phyloP scores from a whole-genome alignment of 2,113 vertebrate species.

The Manacus vitellinus region DNA sequence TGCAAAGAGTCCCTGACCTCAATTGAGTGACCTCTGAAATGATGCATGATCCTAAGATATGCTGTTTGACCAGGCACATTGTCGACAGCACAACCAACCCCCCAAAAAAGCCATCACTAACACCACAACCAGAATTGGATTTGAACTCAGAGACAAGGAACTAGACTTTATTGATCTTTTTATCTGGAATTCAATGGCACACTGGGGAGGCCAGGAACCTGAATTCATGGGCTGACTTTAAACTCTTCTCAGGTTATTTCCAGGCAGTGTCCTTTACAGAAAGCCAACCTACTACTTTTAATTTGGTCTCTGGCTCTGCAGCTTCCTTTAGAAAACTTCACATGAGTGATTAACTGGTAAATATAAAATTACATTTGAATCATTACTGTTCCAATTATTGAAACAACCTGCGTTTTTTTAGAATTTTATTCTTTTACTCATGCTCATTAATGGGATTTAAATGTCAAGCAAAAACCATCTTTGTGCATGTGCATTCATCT shows the following conservation, averaged over 20 bases:
- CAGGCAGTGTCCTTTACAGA: neutral
- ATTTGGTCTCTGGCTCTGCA: neutral
- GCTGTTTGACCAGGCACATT: neutral
- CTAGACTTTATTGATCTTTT: constrained; percentile 27
- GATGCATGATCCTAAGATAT: neutral
- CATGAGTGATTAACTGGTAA: constrained; percentile 2
- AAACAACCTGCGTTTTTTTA: neutral
- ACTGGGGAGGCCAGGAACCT: neutral
- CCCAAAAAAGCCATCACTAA: neutral
- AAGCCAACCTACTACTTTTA: neutral
- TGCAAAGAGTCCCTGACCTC: neutral
- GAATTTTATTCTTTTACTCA: neutral
- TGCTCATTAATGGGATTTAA: neutral
- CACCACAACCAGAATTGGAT: neutral
- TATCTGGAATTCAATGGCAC: neutral
- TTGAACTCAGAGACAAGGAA: neutral
- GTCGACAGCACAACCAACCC: neutral
- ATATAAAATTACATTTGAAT: neutral
- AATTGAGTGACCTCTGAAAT: neutral
- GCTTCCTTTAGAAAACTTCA: constrained; percentile 5
- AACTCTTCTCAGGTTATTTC: neutral
- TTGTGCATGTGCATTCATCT: neutral
- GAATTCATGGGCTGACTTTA: neutral
- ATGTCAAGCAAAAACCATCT: constrained; percentile 34
- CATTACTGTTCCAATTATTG: neutral